Conservation (phyloP, 2,888 invertebrate genomes). For the Hirtodrosophila histrioides region DNA sequence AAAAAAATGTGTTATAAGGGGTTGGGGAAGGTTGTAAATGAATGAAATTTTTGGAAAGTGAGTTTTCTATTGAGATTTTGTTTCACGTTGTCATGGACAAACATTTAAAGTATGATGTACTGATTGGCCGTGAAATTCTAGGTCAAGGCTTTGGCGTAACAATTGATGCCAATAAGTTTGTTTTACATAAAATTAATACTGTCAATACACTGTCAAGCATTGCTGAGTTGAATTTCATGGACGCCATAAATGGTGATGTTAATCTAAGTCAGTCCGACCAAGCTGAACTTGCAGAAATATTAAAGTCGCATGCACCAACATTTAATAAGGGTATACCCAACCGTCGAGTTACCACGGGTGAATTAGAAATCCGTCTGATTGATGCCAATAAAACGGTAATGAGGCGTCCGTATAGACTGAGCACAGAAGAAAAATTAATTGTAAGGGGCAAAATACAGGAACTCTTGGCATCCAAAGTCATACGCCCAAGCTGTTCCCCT, state of each 20-base stretch:
- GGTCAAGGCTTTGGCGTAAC: constrained; percentile 11
- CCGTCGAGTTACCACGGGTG: background rate
- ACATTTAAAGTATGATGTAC: constrained; percentile 12
- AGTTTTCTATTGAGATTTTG: constrained; percentile 6
- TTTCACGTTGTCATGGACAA: constrained; percentile 21
- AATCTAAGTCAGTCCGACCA: no score
- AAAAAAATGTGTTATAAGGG: no score
- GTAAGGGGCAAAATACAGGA: background rate
- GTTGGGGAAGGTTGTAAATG: no score
- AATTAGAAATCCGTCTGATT: constrained; percentile 11
- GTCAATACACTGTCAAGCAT: no score
- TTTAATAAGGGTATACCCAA: no score
- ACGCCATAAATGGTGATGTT: no score
- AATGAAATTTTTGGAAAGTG: no score
- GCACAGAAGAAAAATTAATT: background rate
- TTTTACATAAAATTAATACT: no score
- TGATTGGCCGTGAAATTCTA: constrained; percentile 18
- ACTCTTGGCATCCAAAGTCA: background rate
- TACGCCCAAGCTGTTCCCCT: constrained; percentile 9
- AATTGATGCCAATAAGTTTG: no score
- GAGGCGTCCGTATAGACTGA: constrained; percentile 5
- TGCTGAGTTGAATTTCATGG: no score
- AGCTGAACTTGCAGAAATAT: no score
- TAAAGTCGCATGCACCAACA: no score
- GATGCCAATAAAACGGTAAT: constrained; percentile 2